A percentile compares a stretch with the other conserved stretches of the same genome.
phyloP scores from a whole-genome alignment of 1,140 invertebrate genomes.

The Musca vetustissima region DNA sequence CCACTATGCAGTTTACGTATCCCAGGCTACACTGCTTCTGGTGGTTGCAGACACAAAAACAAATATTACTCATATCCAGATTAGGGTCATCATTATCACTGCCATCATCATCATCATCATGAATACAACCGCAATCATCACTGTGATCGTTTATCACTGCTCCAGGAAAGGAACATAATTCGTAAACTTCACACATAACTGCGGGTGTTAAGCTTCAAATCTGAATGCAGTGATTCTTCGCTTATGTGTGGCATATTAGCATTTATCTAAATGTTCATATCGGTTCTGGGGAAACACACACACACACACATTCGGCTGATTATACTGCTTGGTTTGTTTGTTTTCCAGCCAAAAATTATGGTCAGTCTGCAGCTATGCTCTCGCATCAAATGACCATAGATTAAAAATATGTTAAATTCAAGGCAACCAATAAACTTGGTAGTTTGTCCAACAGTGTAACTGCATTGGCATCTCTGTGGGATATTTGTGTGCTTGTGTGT shows the following conservation, averaged over 20 bases:
- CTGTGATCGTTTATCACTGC: background rate
- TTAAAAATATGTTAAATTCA: conserved; percentile 13
- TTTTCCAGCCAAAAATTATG: conserved; percentile 8
- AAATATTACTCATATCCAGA: background rate
- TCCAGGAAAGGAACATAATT: background rate
- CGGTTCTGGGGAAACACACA: too few species aligned
- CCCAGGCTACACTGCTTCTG: background rate
- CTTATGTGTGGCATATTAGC: background rate
- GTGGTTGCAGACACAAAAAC: background rate
- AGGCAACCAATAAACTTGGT: too few species aligned
- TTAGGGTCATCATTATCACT: too few species aligned
- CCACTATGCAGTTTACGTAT: too few species aligned
- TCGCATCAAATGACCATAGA: conserved; percentile 12
- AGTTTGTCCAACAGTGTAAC: background rate
- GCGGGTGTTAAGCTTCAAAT: conserved; percentile 14
- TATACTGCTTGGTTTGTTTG: background rate
- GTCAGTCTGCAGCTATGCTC: background rate
- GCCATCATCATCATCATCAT: background rate
- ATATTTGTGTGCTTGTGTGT: background rate
- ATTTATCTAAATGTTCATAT: background rate
- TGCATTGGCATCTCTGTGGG: background rate
- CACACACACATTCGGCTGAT: too few species aligned
- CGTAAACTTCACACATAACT: conserved; percentile 10
- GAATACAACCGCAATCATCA: background rate
- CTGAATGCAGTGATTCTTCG: conserved; percentile 3